A percentile compares a stretch with the other conserved stretches of the same genome.
Conservation (phyloP, 2,113 vertebrate genomes). For the Meles meles region DNA sequence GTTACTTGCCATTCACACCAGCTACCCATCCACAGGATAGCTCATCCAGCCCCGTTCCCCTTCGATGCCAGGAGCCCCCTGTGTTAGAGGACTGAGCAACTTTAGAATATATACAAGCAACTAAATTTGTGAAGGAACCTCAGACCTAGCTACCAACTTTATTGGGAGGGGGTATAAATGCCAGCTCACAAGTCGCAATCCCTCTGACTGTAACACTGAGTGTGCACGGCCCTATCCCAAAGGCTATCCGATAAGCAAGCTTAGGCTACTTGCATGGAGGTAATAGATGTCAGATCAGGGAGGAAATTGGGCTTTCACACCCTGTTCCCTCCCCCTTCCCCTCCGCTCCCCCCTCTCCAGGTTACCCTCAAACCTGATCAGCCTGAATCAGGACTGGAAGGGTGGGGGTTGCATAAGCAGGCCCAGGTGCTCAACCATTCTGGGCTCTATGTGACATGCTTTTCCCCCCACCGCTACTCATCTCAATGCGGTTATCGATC, state of each 20-base stretch:
- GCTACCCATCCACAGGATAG: background rate
- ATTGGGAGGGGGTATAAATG: background rate
- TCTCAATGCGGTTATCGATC: background rate
- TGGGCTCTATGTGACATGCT: background rate
- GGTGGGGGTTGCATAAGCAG: background rate
- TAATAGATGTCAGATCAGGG: too few species aligned
- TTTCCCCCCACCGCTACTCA: background rate
- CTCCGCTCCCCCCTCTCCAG: too few species aligned
- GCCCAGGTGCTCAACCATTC: background rate
- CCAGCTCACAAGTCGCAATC: background rate
- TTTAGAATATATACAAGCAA: background rate
- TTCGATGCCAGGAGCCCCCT: background rate
- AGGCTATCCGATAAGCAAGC: background rate
- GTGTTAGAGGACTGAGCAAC: background rate
- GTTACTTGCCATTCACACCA: background rate
- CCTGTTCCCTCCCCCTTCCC: accelerated
- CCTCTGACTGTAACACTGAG: background rate
- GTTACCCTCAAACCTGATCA: background rate
- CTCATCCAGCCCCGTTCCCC: background rate
- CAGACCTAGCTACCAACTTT: background rate
- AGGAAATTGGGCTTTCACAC: background rate
- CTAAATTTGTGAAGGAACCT: background rate
- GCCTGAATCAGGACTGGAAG: background rate
- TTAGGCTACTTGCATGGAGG: background rate
- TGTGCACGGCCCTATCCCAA: background rate